These are phyloP conservation scores for Ploceus nigricollis DNA, from an alignment of 2,113 vertebrate species.

Conservation along the genomic window DNA sequence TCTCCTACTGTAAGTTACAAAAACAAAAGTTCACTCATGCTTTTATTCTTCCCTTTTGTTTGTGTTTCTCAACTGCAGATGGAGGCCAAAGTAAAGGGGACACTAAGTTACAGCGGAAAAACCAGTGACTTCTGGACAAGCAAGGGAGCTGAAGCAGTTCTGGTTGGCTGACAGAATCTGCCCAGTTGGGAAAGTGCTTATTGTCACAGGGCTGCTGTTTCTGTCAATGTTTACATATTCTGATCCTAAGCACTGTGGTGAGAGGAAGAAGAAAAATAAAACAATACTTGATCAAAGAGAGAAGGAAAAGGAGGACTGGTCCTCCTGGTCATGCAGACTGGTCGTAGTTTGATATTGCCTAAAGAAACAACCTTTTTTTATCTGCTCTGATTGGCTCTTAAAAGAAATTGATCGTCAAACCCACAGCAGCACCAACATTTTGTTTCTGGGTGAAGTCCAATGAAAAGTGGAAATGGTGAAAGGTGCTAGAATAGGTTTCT, in stretches of 20 bases:
- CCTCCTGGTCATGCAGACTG: conserved; percentile 70
- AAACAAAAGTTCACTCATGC: background rate
- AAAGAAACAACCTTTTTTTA: conserved; percentile 61
- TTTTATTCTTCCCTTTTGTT: conserved; percentile 26
- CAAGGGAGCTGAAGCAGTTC: conserved; percentile 69
- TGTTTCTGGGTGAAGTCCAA: conserved; percentile 21
- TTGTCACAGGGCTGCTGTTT: conserved; percentile 81
- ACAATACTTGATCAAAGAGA: conserved; percentile 79
- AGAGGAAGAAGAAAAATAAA: conserved; percentile 74
- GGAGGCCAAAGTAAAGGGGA: conserved; percentile 96
- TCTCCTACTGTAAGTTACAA: background rate
- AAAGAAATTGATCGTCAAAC: conserved; percentile 78
- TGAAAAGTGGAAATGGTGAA: conserved; percentile 32
- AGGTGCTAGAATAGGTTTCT: conserved; percentile 60
- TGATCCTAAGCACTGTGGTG: conserved; percentile 86
- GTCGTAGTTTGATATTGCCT: conserved; percentile 67
- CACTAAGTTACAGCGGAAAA: conserved; percentile 91
- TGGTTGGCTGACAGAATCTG: conserved; percentile 74
- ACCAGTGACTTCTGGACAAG: conserved; percentile 85
- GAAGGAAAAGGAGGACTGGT: conserved; percentile 76
- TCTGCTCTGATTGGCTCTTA: conserved; percentile 71
- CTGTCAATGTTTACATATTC: conserved; percentile 85
- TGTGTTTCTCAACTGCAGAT: conserved; percentile 77
- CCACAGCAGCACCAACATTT: conserved; percentile 76
- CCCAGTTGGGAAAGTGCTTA: conserved; percentile 75